Conservation (phyloP, 2,888 invertebrate genomes). For the Branchellion lobata region DNA sequence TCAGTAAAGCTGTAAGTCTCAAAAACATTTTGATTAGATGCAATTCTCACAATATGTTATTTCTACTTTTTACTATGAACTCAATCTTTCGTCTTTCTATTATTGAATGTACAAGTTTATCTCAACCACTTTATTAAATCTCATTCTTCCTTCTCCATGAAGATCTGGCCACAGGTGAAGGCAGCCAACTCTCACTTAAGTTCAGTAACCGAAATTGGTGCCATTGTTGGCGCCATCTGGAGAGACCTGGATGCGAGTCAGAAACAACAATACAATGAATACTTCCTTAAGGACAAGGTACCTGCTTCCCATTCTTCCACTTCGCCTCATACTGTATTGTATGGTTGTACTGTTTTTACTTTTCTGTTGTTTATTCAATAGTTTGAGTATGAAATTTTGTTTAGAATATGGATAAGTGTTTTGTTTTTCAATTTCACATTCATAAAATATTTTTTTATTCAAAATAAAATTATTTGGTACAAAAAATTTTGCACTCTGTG, state of each 20-base stretch:
- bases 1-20: constrained; percentile 53
- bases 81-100: too few relatives aligned
- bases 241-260: constrained; percentile 51
- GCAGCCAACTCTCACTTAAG: constrained; percentile 50
- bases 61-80: too few relatives aligned
- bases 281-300: constrained; percentile 51
- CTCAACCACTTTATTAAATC: too few relatives aligned
- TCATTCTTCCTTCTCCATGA: too few relatives aligned
- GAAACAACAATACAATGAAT: constrained; percentile 52
- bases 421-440: too few relatives aligned
- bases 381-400: background rate
- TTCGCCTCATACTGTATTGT: background rate
- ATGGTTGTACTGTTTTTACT: background rate
- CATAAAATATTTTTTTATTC: too few relatives aligned
- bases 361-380: background rate
- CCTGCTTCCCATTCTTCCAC: background rate
- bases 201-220: constrained; percentile 53
- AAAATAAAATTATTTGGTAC: too few relatives aligned
- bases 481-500: too few relatives aligned
- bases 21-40: background rate
- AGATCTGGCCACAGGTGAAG: constrained; percentile 53
- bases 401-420: background rate
- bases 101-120: background rate
- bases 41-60: too few relatives aligned
- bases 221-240: constrained; percentile 53